phyloP scores from a whole-genome alignment of 2,888 invertebrate species.

The Apodemia zela region DNA sequence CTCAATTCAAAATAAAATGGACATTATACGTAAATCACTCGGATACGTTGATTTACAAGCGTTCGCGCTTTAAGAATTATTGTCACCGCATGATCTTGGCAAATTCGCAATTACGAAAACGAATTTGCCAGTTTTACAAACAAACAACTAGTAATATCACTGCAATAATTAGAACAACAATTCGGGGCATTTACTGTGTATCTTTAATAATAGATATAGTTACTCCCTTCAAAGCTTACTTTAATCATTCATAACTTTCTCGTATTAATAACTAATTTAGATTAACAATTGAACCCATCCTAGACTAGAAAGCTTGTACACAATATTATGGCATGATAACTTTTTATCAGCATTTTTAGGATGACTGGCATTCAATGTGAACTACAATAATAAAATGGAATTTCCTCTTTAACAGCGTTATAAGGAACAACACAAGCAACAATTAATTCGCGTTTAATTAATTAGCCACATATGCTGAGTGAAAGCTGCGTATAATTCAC shows the following conservation, averaged over 20 bases:
- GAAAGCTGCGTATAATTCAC: constrained; percentile 61
- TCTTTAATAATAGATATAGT: neutral
- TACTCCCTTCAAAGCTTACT: too few relatives aligned
- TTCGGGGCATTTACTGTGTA: neutral
- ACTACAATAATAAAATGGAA: neutral
- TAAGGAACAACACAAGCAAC: constrained; percentile 73
- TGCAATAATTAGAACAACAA: neutral
- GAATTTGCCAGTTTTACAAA: constrained; percentile 9
- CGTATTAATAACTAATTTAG: too few relatives aligned
- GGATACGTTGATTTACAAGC: constrained; percentile 34
- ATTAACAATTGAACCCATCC: too few relatives aligned
- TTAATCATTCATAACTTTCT: too few relatives aligned
- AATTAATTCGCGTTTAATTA: constrained; percentile 72
- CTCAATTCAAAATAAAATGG: constrained; percentile 34
- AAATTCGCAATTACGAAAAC: constrained; percentile 23
- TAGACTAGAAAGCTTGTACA: too few relatives aligned
- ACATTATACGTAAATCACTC: constrained; percentile 34
- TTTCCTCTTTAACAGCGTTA: constrained; percentile 45
- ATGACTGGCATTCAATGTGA: too few relatives aligned
- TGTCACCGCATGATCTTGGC: constrained; percentile 35
- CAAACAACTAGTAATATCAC: neutral
- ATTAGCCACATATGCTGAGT: constrained; percentile 67
- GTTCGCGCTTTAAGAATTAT: constrained; percentile 30
- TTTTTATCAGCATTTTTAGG: too few relatives aligned
- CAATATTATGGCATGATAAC: too few relatives aligned